Conservation (phyloP, 2,113 vertebrate genomes). For the Xyliphius kryptos region DNA sequence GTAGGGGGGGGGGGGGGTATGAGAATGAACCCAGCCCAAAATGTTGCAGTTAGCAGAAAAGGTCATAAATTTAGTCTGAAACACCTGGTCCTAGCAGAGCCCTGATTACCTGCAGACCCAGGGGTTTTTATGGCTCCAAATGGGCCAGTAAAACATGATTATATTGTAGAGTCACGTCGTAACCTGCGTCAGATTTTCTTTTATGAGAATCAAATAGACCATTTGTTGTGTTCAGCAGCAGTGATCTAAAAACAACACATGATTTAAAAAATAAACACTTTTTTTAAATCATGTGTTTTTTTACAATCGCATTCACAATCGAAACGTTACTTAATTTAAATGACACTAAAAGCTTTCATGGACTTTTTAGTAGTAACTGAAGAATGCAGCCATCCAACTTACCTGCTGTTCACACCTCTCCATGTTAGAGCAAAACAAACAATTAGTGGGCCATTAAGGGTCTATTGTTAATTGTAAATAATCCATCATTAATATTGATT, state of each 20-base stretch:
- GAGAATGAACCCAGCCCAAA: slow-evolving; percentile 10
- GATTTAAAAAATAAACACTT: neutral
- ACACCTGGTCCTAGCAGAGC: slow-evolving; percentile 20
- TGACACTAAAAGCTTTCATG: neutral
- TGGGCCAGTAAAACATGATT: slow-evolving; percentile 12
- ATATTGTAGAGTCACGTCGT: neutral
- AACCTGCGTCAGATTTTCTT: slow-evolving; percentile 20
- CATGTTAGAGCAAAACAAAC: slow-evolving; percentile 42
- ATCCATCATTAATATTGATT: slow-evolving; percentile 52
- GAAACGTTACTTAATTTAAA: neutral
- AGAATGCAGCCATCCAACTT: slow-evolving; percentile 19
- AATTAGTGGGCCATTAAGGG: slow-evolving; percentile 40
- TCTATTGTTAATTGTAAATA: slow-evolving; percentile 49
- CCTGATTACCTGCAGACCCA: slow-evolving; percentile 5
- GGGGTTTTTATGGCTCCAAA: slow-evolving; percentile 9
- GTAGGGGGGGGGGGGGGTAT: slow-evolving; percentile 6
- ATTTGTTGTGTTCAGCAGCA: slow-evolving; percentile 1
- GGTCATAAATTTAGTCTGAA: slow-evolving; percentile 26
- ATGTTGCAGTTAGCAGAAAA: slow-evolving; percentile 20
- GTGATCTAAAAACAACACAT: neutral
- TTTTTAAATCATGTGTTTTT: neutral
- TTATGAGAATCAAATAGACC: neutral
- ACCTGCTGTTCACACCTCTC: slow-evolving; percentile 41
- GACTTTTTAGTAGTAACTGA: slow-evolving; percentile 28
- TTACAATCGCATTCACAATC: too few relatives aligned